Conservation (phyloP, 2,888 invertebrate genomes). For the Oscheius sp. region DNA sequence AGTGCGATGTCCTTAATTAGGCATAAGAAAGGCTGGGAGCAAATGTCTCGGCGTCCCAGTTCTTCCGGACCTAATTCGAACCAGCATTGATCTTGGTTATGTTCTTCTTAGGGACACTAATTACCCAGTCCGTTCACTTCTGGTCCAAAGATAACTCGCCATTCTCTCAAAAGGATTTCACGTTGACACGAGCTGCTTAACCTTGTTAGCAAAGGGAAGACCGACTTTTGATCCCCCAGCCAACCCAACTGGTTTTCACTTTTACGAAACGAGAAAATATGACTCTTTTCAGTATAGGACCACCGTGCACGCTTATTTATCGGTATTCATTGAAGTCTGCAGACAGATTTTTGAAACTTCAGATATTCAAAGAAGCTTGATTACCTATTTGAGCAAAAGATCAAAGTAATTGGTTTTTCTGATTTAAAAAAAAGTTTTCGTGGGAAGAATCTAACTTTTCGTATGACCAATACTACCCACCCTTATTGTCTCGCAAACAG, state of each 20-base stretch:
- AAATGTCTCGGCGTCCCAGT: constrained; percentile 18
- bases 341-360: too few relatives aligned
- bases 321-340: too few relatives aligned
- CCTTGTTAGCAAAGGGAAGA: constrained; percentile 21
- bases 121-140: background rate
- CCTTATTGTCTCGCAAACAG: too few relatives aligned
- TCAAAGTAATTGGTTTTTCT: too few relatives aligned
- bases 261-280: background rate
- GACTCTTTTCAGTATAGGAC: background rate
- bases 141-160: background rate
- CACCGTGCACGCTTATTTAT: too few relatives aligned
- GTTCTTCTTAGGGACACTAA: constrained; percentile 8
- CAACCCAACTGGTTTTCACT: background rate
- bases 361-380: too few relatives aligned
- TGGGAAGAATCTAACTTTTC: too few relatives aligned
- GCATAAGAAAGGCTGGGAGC: constrained; percentile 29
- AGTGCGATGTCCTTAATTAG: constrained; percentile 33
- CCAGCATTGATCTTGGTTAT: constrained; percentile 17
- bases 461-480: too few relatives aligned
- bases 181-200: constrained; percentile 1
- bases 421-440: too few relatives aligned
- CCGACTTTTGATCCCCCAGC: constrained; percentile 11
- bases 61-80: constrained; percentile 34
- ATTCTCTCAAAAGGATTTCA: too few relatives aligned
- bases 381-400: too few relatives aligned